Base-by-base conservation (phyloP, 1,140 invertebrate species). In the Druon quercuslanigerum region DNA sequence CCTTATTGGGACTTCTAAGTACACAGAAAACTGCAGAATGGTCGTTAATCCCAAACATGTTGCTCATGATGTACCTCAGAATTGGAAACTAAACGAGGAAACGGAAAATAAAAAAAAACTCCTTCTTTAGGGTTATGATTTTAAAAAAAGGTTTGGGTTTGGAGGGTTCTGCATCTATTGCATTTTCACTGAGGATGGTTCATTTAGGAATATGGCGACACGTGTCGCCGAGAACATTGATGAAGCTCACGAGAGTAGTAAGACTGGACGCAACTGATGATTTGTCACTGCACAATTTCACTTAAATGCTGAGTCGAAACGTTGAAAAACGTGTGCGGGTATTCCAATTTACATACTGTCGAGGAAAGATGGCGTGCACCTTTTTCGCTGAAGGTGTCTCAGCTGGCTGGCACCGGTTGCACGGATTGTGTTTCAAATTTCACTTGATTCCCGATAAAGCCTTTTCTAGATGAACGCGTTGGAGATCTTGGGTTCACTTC, bases 1-100 rank as follows among this genome's bases (percentile, higher is more conserved):
- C 86, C 86, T 86, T 75, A 78, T 86, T 85, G 83, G 89, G 89
- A 90, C 89, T 89, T 90, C 89, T 90, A 90, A 90, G 88, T 86
- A 89, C 86, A 87, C 87, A 85, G 80, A 89, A 89, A 73, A 87
- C 87, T 57, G 79, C 84, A 83, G 86, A 79, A 84, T 87, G 86
- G 85, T 87, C 78, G 77, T 83, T 89, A 82, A 84, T 88, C 76
- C 85, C 85, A 83, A 87, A 83, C 82, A 89, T 88, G 78, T 89
- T 89, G 80, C 80, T 83, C 87, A 87, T 86, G 74, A 79, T 85
- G 84, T 50, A 56, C n/a, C 51, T 56, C n/a, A 40, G 52, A 8
- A 33, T 13, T 19, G 50, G 17, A 66, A 40, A 16, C 11, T 70
- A 83, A 85, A 86, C 84, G 75, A 85, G 78, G 81, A 85, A 85